A percentile compares a stretch with the other conserved stretches of the same genome.
phyloP scores from a whole-genome alignment of 2,797 vertebrate genomes.

The Acanthopagrus latus region DNA sequence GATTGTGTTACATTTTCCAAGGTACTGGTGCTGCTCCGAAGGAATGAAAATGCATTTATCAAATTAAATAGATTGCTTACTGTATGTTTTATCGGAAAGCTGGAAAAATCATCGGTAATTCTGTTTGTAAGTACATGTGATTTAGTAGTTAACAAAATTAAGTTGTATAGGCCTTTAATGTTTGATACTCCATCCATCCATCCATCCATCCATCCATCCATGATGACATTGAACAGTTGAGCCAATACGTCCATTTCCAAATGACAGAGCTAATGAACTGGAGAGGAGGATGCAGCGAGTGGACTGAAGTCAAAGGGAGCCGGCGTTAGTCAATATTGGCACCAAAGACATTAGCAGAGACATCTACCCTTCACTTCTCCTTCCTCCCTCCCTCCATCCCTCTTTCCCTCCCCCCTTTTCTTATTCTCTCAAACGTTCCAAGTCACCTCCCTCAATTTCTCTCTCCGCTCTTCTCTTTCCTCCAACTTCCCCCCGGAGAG shows the following conservation, averaged over 20 bases:
- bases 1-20: too few species aligned
- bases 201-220: conserved; percentile 15
- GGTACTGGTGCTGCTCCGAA: too few species aligned
- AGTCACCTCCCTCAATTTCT: conserved; percentile 63
- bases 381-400: conserved; percentile 14
- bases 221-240: conserved; percentile 48
- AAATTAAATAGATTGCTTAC: not conserved
- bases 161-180: not conserved
- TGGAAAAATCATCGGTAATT: not conserved
- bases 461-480: conserved; percentile 10
- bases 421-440: conserved; percentile 52
- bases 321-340: conserved; percentile 50
- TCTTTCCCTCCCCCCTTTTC: conserved; percentile 13
- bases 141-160: not conserved
- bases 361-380: conserved; percentile 68
- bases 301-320: conserved; percentile 48
- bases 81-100: too few species aligned
- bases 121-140: not conserved
- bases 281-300: conserved; percentile 34
- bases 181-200: not conserved
- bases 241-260: conserved; percentile 54
- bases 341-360: conserved; percentile 61
- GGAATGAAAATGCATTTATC: not conserved
- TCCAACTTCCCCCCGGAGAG: conserved; percentile 21
- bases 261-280: conserved; percentile 63